phyloP scores from a whole-genome alignment of 2,888 invertebrate genomes.

The Tigriopus californicus region DNA sequence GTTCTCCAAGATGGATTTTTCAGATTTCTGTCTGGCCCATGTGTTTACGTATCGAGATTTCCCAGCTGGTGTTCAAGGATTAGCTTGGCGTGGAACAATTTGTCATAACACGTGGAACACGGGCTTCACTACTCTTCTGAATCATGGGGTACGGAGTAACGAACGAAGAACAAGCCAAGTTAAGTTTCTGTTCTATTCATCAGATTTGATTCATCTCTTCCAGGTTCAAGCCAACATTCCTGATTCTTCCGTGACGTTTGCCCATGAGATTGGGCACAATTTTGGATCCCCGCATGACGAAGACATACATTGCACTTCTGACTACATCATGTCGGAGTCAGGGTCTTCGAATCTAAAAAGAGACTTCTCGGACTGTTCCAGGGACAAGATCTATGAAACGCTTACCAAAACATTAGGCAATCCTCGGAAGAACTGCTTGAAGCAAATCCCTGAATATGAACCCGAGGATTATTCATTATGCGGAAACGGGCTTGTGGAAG shows the following conservation, averaged over 20 bases:
- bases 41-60: slow-evolving; percentile 7
- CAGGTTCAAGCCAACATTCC: not conserved
- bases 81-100: not conserved
- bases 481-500: not conserved
- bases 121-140: slow-evolving; percentile 3
- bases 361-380: not conserved
- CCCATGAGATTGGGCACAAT: slow-evolving; percentile 7
- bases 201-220: not conserved
- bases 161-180: not conserved
- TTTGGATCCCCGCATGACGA: not conserved
- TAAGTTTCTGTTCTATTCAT: not conserved
- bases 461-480: not conserved
- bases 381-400: not conserved
- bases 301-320: not conserved
- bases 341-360: not conserved
- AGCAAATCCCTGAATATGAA: not conserved
- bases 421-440: not conserved
- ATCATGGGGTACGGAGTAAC: not conserved
- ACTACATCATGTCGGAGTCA: not conserved
- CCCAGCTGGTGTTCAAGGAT: slow-evolving; percentile 4
- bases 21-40: not conserved
- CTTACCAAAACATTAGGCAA: not conserved
- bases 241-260: slow-evolving; percentile 1
- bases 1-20: slow-evolving; percentile 1
- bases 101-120: not conserved